Evolutionary conservation across 2,888 invertebrate genomes (phyloP), one percentile per base, ranked within the genome.

Genomic region (Dolichomitus sp.): DNA sequence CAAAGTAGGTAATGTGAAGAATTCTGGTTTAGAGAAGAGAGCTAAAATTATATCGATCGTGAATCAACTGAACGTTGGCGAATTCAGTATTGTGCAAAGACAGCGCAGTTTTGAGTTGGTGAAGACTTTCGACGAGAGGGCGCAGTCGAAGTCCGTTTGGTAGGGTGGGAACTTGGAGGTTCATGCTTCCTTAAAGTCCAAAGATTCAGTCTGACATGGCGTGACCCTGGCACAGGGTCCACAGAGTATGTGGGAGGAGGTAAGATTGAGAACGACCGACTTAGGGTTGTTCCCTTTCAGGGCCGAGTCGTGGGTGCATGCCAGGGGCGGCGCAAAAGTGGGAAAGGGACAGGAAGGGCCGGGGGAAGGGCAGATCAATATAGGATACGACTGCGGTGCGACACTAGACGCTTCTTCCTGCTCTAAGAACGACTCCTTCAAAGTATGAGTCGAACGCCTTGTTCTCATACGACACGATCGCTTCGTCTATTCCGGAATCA

Each of bases 171-270:
- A 27, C 65, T 30, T 61, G 61, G 81, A 73, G 81, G 68, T 80
- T 83, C 81, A 63, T 76, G 69, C 80, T 87, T 83, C 81, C 85
- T 81, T 83, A 86, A 88, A 89, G 86, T 87, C 74, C 80, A 84
- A 84, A 88, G 88, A 88, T 88, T 86, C 86, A 87, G 87, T 88
- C 86, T 85, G 81, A 84, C 88, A 86, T 84, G 74, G 85, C 83
- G 82, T 84, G 87, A 86, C 84, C 84, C 80, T 81, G 69, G 84
- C 81, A 74, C 68, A 78, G 59, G 82, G 80, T 75, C 74, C 75
- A 57, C 65, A 61, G 77, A 70, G 68, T 66, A 54, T 69, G 68
- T 74, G 74, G 54, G 52, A 50, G 77, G 48, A 37, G 37, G 19
- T 33, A 59, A 72, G 61, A 37, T 61, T 61, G 40, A 61, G 37